Evolutionary conservation across 2,888 invertebrate species (phyloP).

Genomic region (Synergus itoensis): DNA sequence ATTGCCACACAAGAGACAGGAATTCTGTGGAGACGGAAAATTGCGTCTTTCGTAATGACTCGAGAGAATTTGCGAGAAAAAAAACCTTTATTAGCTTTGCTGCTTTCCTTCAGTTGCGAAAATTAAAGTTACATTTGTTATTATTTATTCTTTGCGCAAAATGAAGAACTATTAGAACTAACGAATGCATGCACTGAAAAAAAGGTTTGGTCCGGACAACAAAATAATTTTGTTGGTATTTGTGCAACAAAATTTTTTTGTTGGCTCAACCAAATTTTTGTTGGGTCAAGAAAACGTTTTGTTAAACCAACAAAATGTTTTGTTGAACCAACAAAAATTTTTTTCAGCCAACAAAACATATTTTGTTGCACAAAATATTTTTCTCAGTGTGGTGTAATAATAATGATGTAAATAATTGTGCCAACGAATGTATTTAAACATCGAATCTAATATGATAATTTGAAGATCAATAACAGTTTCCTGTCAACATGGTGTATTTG

Average conservation of each 20-base stretch:
- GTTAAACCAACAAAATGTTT: too few relatives aligned
- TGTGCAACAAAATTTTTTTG: too few relatives aligned
- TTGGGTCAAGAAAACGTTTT: too few relatives aligned
- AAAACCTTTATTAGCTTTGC: conserved; percentile 22
- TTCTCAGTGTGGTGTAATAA: too few relatives aligned
- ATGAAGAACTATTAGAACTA: neutral
- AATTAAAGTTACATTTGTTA: neutral
- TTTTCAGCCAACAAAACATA: too few relatives aligned
- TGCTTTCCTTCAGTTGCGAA: conserved; percentile 11
- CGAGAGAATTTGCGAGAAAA: neutral
- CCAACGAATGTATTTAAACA: neutral
- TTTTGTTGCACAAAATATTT: too few relatives aligned
- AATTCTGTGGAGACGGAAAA: conserved; percentile 27
- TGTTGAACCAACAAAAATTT: too few relatives aligned
- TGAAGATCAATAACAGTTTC: neutral
- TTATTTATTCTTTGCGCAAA: neutral
- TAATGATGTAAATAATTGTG: too few relatives aligned
- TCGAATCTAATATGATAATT: neutral
- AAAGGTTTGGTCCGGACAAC: too few relatives aligned
- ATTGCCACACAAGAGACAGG: conserved; percentile 32
- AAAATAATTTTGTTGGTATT: too few relatives aligned
- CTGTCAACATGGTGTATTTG: conserved; percentile 16
- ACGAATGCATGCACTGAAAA: neutral
- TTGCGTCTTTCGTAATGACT: conserved; percentile 24
- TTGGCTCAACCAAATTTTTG: too few relatives aligned